A percentile compares a stretch with the other conserved stretches of the same genome.
These are phyloP conservation scores for Terrapene triunguis DNA, from an alignment of 2,113 vertebrate genomes.

Conservation along the genomic window DNA sequence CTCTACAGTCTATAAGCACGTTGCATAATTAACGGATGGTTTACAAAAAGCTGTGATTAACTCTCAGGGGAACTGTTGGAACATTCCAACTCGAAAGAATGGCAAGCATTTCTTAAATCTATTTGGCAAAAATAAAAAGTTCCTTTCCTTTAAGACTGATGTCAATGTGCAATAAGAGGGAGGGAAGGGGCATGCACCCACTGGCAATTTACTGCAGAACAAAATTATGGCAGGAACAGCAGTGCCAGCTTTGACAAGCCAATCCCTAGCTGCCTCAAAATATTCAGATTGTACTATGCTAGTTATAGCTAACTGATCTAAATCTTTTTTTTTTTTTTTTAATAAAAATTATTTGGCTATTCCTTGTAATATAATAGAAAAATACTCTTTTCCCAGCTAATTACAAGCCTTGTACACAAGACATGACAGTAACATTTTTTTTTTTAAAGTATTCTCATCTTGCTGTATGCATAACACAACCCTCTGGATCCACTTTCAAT, in stretches of 20 bases:
- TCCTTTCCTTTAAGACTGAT: slow-evolving; percentile 81
- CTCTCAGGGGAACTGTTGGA: slow-evolving; percentile 65
- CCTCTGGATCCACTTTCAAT: slow-evolving; percentile 68
- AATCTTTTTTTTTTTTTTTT: slow-evolving; percentile 68
- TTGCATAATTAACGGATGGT: slow-evolving; percentile 66
- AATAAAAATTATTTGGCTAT: slow-evolving; percentile 85
- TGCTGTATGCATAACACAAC: slow-evolving; percentile 57
- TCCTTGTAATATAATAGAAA: slow-evolving; percentile 84
- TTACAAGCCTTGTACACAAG: slow-evolving; percentile 80
- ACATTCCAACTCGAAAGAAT: slow-evolving; percentile 65
- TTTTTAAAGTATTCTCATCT: slow-evolving; percentile 58
- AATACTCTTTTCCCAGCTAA: slow-evolving; percentile 83
- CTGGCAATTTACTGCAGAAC: slow-evolving; percentile 77
- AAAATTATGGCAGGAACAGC: slow-evolving; percentile 75
- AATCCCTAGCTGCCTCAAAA: slow-evolving; percentile 75
- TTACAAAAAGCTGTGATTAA: slow-evolving; percentile 60
- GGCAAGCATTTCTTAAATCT: slow-evolving; percentile 70
- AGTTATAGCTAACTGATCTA: slow-evolving; percentile 78
- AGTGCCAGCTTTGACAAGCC: slow-evolving; percentile 74
- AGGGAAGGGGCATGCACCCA: slow-evolving; percentile 69
- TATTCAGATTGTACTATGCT: slow-evolving; percentile 87
- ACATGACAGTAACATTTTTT: slow-evolving; percentile 67
- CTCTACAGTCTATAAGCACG: slow-evolving; percentile 66
- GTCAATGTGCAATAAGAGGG: slow-evolving; percentile 80
- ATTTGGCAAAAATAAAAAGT: slow-evolving; percentile 73